Percentiles rank a stretch among this genome's conserved stretches.
Conservation (phyloP, 2,113 vertebrate species). For the Nothocercus nigrocapillus region DNA sequence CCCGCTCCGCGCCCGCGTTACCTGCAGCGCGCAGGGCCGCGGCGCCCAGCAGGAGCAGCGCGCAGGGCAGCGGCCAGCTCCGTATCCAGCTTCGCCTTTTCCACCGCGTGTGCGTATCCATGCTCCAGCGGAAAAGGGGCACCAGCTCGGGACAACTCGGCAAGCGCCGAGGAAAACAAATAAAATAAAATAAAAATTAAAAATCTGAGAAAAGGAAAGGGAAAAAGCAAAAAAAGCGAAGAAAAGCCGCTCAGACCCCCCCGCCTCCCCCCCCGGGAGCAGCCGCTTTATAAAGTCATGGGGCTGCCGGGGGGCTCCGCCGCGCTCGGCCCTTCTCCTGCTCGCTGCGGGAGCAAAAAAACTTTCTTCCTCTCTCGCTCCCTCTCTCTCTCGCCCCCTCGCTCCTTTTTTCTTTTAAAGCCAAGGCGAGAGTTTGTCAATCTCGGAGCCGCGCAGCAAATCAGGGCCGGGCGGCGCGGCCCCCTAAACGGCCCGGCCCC, state of each 20-base stretch:
- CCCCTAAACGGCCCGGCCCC: neutral
- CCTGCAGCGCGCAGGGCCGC: conserved; percentile 74
- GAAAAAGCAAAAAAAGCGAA: neutral
- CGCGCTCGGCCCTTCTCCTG: conserved; percentile 60
- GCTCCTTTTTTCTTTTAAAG: conserved; percentile 42
- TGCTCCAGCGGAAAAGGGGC: conserved; percentile 52
- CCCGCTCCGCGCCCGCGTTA: conserved; percentile 44
- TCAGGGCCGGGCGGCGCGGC: conserved; percentile 63
- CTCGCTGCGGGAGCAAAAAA: conserved; percentile 66
- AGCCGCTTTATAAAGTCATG: conserved; percentile 73
- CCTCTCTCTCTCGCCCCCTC: neutral
- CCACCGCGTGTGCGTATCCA: conserved; percentile 85
- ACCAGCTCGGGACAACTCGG: neutral
- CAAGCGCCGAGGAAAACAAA: neutral
- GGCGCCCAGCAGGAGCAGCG: conserved; percentile 68
- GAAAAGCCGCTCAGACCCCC: neutral
- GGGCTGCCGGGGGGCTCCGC: conserved; percentile 41
- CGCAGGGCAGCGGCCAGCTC: conserved; percentile 45
- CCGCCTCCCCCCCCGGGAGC: conserved; percentile 51
- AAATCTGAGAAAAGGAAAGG: too few relatives aligned
- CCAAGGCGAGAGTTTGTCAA: conserved; percentile 61
- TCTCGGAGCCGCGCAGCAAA: conserved; percentile 70
- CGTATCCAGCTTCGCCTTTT: conserved; percentile 75
- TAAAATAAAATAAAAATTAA: too few relatives aligned
- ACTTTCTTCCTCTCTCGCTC: conserved; percentile 43